phyloP scores from a whole-genome alignment of 2,888 invertebrate genomes.

The Deladenus siricidicola region DNA sequence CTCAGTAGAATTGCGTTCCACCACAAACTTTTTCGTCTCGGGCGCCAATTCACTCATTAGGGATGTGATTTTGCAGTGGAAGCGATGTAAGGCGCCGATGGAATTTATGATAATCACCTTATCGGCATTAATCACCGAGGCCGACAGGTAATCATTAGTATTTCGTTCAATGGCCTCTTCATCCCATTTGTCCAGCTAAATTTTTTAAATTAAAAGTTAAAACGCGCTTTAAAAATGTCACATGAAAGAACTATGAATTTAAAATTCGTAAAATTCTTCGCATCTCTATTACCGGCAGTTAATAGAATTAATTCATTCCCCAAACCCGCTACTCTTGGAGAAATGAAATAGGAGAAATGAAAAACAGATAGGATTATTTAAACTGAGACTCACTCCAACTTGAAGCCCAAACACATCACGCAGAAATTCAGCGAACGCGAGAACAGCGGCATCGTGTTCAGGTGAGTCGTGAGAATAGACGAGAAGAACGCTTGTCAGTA shows the following conservation, averaged over 20 bases:
- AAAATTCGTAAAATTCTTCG: background rate
- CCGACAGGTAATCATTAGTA: slow-evolving; percentile 45
- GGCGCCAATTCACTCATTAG: too few species aligned
- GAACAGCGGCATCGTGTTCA: slow-evolving; percentile 46
- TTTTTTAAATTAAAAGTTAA: slow-evolving; percentile 10
- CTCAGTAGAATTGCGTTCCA: slow-evolving; percentile 33
- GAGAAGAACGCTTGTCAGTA: slow-evolving; percentile 31
- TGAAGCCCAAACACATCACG: slow-evolving; percentile 41
- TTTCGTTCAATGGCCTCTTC: slow-evolving; percentile 45
- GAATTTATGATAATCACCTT: slow-evolving; percentile 51
- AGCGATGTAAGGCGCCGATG: slow-evolving; percentile 41
- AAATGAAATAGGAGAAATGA: too few species aligned
- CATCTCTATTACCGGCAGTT: too few species aligned
- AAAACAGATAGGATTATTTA: too few species aligned
- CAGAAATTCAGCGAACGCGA: slow-evolving; percentile 46
- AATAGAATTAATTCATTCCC: too few species aligned
- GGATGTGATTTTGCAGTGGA: slow-evolving; percentile 26
- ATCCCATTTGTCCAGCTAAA: slow-evolving; percentile 49
- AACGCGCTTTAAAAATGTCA: slow-evolving; percentile 4
- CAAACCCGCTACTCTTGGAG: too few species aligned
- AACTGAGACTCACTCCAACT: slow-evolving; percentile 31
- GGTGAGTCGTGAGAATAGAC: slow-evolving; percentile 49
- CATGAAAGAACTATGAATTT: background rate
- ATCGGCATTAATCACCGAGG: slow-evolving; percentile 43
- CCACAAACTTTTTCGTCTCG: slow-evolving; percentile 5